Percentiles rank a stretch among this genome's conserved stretches.
Evolutionary conservation across 2,113 vertebrate species (phyloP).

Genomic region (Heptranchias perlo): DNA sequence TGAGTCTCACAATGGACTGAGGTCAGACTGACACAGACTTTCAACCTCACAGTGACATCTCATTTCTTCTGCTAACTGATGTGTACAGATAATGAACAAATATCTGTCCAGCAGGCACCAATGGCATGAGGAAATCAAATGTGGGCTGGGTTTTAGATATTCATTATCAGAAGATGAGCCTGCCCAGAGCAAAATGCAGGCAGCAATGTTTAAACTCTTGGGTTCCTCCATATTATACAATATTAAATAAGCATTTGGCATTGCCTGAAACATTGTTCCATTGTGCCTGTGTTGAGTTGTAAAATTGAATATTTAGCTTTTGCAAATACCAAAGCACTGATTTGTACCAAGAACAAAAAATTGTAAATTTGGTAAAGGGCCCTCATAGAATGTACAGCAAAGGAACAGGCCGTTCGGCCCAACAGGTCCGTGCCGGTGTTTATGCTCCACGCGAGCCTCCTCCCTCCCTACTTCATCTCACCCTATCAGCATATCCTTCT

Average conservation of each 20-base stretch:
- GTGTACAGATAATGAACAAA: background rate
- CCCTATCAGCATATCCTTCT: no score
- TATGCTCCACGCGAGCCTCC: no score
- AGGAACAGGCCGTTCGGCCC: no score
- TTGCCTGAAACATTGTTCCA: background rate
- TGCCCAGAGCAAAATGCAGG: background rate
- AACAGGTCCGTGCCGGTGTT: no score
- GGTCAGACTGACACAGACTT: background rate
- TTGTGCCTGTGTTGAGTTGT: background rate
- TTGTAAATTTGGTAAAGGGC: background rate
- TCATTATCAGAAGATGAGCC: background rate
- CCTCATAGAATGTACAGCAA: no score
- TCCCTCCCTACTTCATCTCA: no score
- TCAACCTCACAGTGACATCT: background rate
- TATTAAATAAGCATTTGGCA: background rate
- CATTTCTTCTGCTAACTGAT: background rate
- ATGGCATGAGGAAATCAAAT: background rate
- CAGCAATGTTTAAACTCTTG: background rate
- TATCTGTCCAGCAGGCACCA: background rate
- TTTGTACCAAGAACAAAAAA: background rate
- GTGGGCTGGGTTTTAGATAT: background rate
- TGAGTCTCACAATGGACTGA: background rate
- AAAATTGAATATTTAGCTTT: background rate
- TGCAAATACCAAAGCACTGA: background rate
- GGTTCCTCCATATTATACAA: background rate